Evolutionary conservation across 2,113 vertebrate genomes (phyloP).

Genomic region (Trogon melanurus): DNA sequence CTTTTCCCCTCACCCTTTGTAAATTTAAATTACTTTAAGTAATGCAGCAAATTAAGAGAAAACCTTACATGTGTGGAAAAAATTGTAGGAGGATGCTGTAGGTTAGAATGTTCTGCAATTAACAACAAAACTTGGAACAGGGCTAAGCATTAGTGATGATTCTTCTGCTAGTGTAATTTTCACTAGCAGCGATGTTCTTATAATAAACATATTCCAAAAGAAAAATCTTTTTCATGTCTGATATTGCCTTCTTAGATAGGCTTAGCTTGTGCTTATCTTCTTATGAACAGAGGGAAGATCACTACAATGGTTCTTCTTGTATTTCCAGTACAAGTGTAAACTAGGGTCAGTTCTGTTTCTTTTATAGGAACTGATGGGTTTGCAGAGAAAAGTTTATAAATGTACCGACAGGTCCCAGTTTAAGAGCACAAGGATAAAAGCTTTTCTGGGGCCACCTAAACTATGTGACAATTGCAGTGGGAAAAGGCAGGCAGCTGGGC

Average conservation of each 20-base stretch:
- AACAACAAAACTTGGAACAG: not conserved
- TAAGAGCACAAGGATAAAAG: too few species aligned
- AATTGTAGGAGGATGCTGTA: not conserved
- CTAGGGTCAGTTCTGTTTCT: not conserved
- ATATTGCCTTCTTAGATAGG: not conserved
- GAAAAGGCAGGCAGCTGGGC: too few species aligned
- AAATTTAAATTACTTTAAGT: not conserved
- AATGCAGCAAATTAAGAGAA: not conserved
- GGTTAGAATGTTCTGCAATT: not conserved
- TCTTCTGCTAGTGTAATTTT: not conserved
- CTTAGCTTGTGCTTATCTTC: not conserved
- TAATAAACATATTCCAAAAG: not conserved
- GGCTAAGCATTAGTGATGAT: not conserved
- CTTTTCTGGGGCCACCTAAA: too few species aligned
- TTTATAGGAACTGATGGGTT: not conserved
- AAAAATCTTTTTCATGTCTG: not conserved
- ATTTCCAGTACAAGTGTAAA: not conserved
- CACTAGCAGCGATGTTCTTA: not conserved
- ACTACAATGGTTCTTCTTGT: not conserved
- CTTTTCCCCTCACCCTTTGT: not conserved
- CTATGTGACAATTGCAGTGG: too few species aligned
- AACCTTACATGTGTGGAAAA: not conserved
- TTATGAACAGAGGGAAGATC: not conserved
- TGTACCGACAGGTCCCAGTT: too few species aligned
- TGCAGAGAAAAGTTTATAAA: not conserved